A percentile compares a stretch with the other conserved stretches of the same genome.
These are phyloP conservation scores for Eumerus sabulonum DNA, from an alignment of 2,888 invertebrate species.

Conservation along the genomic window DNA sequence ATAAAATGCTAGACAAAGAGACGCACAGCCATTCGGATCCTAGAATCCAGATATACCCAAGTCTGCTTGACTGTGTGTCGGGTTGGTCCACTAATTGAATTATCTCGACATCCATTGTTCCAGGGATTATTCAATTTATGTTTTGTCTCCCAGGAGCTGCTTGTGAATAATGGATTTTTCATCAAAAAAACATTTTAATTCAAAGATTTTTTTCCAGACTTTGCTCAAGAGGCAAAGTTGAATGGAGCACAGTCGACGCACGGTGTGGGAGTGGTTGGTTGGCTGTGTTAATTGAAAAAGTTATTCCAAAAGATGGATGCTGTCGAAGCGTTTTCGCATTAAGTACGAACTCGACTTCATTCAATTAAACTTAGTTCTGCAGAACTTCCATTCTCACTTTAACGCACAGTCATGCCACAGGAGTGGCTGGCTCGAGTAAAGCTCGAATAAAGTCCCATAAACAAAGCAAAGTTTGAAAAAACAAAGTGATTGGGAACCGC, in stretches of 20 bases:
- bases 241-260: conserved; percentile 28
- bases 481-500: too few species aligned
- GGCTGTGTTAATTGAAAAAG: conserved; percentile 65
- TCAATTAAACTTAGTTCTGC: conserved; percentile 14
- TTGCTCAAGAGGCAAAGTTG: conserved; percentile 53
- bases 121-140: conserved; percentile 66
- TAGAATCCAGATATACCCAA: too few species aligned
- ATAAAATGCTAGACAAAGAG: conserved; percentile 8
- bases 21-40: background rate
- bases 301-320: too few species aligned
- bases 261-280: background rate
- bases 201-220: conserved; percentile 29
- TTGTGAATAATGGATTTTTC: conserved; percentile 43
- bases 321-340: conserved; percentile 19
- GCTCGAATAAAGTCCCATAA: too few species aligned
- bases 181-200: conserved; percentile 13
- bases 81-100: conserved; percentile 57
- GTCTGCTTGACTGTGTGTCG: conserved; percentile 30
- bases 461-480: conserved; percentile 24
- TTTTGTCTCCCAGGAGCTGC: conserved; percentile 57
- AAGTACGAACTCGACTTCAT: conserved; percentile 9
- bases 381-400: too few species aligned
- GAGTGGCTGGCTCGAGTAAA: too few species aligned
- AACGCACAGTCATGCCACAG: too few species aligned
- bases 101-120: conserved; percentile 61